phyloP scores from a whole-genome alignment of 2,113 vertebrate species.

The Neogobius melanostomus region DNA sequence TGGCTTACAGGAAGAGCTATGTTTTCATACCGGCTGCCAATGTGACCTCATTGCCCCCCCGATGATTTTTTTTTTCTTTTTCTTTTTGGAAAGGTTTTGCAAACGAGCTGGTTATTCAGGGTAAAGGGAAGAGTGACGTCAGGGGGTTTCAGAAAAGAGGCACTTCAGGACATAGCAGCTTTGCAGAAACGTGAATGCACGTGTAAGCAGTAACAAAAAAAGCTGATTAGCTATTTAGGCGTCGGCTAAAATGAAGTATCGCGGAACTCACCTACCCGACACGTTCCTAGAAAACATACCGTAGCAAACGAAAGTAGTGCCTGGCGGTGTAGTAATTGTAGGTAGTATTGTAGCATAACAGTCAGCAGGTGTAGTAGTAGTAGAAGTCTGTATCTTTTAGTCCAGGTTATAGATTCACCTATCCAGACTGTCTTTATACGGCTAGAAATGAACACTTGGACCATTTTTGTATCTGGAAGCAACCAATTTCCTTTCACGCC shows the following conservation, averaged over 20 bases:
- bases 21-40: slow-evolving; percentile 36
- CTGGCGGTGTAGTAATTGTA: no score
- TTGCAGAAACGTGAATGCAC: slow-evolving; percentile 22
- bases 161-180: slow-evolving; percentile 52
- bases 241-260: slow-evolving; percentile 23
- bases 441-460: no score
- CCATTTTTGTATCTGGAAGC: background rate
- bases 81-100: slow-evolving; percentile 23
- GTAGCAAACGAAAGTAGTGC: no score
- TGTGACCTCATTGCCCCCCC: slow-evolving; percentile 40
- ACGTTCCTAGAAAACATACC: no score
- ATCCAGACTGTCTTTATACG: no score
- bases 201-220: slow-evolving; percentile 45
- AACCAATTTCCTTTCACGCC: slow-evolving; percentile 23
- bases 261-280: no score
- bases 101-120: slow-evolving; percentile 13
- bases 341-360: no score
- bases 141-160: slow-evolving; percentile 36
- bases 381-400: no score
- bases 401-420: no score
- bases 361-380: no score
- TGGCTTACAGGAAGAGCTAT: slow-evolving; percentile 48
- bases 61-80: background rate
- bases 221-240: slow-evolving; percentile 52
- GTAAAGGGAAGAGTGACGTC: slow-evolving; percentile 48